Base-by-base conservation (phyloP, 2,797 vertebrate species). In the Podarcis siculus region DNA sequence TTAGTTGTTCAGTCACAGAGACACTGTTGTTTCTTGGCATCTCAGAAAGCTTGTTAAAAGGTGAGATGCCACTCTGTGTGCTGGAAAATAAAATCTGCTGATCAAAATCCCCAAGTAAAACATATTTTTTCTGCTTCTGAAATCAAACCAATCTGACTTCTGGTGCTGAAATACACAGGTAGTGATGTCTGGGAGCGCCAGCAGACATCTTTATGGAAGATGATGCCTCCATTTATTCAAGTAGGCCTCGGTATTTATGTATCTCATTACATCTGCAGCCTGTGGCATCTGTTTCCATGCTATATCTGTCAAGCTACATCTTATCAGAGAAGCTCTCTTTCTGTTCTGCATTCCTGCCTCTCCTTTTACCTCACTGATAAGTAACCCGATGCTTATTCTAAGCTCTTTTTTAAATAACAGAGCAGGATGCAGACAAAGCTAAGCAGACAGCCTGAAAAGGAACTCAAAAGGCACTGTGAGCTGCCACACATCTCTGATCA, bases 271-370 rank as follows among this genome's bases (percentile, higher is more conserved):
- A 42, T 64, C 91, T 76, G 93, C 88, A 94, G 93, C 89, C 82
- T 1, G 84, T 42, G 91, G 92, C 93, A 95, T 94, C 92, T 94
- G 94, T 93, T 95, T 93, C 86, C 91, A 91, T 8, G 0, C 89
- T 77, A 42, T 73, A 85, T 84, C 94, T 93, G 93, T 93, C 95
- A 93, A 73, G 92, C 86, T 88, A 83, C 88, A 91, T 91, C 93
- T 93, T 92, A 89, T 95, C 95, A 90, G 89, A 1, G 0, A 61
- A 67, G 39, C 76, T 81, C 86, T 89, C 71, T 80, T 89, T 90
- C 0, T 84, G 8, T 71, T 61, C 64, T 45, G 23, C 17, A 19
- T 88, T 92, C 80, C 79, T 85, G 84, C 73, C 32, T 75, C 89
- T 85, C 85, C 87, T 83, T 35, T 64, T 82, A 81, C 89, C 64